These are phyloP conservation scores for Tapera naevia DNA, from an alignment of 2,797 vertebrate species.

Conservation along the genomic window DNA sequence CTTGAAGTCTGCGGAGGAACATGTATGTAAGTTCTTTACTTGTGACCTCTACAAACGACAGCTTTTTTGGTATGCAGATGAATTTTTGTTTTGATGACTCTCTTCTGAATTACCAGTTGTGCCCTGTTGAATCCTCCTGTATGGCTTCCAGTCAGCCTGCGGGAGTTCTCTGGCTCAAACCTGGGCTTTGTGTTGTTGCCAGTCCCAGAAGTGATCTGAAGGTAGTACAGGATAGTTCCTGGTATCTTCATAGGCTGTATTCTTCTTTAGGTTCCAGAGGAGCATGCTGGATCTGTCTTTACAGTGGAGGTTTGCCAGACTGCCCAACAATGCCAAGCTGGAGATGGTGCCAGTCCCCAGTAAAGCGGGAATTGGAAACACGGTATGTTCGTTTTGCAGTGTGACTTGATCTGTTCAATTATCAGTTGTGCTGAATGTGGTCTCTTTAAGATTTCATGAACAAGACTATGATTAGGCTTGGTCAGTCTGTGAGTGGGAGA, in stretches of 20 bases:
- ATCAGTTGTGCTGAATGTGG: background rate
- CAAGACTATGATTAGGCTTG: background rate
- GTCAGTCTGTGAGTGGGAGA: background rate
- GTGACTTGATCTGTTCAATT: background rate
- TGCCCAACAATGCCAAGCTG: slow-evolving; percentile 97
- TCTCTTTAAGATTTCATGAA: background rate
- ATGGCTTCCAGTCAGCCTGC: rapidly evolving
- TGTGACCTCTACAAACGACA: background rate
- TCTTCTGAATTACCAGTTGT: background rate
- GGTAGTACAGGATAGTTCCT: background rate
- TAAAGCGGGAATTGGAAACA: slow-evolving; percentile 72
- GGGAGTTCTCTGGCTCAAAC: background rate
- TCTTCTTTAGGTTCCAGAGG: slow-evolving; percentile 90
- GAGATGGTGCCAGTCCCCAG: slow-evolving; percentile 89
- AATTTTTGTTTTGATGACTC: background rate
- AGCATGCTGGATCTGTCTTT: slow-evolving; percentile 88
- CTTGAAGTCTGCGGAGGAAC: background rate
- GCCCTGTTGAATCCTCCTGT: background rate
- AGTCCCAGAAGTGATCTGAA: background rate
- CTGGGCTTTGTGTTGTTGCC: background rate
- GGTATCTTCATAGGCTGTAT: background rate
- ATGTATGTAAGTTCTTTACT: background rate
- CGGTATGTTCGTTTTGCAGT: slow-evolving; percentile 68
- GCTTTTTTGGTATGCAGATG: background rate
- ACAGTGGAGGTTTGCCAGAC: slow-evolving; percentile 93